Conservation (phyloP, 2,113 vertebrate species). For the Anser cygnoides region DNA sequence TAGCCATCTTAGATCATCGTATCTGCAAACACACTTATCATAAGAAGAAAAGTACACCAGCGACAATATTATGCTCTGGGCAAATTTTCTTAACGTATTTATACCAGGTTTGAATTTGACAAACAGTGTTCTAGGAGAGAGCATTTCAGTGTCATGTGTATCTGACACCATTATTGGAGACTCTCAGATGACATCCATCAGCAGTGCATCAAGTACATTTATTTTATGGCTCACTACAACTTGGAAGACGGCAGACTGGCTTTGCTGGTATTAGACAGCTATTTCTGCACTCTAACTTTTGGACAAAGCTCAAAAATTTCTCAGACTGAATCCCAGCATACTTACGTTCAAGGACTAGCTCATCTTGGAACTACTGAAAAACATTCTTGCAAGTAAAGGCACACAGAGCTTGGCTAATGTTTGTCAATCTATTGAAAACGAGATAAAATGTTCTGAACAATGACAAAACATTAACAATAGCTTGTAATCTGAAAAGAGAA, state of each 20-base stretch:
- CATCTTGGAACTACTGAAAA: conserved; percentile 15
- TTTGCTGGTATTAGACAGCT: not conserved
- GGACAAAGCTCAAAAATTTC: not conserved
- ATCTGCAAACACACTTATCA: not conserved
- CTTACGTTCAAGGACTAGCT: not conserved
- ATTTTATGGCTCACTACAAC: not conserved
- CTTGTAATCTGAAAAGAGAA: not conserved
- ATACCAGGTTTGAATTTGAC: not conserved
- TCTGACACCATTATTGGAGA: not conserved
- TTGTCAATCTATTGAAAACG: not conserved
- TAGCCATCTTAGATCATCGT: not conserved
- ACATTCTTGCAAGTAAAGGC: not conserved
- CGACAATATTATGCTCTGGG: not conserved
- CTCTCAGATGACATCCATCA: not conserved
- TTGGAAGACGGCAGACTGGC: not conserved
- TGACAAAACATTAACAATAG: not conserved
- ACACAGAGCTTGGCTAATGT: not conserved
- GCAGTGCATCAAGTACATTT: not conserved
- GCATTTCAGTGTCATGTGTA: not conserved
- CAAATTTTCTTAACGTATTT: not conserved
- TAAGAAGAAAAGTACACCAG: not conserved
- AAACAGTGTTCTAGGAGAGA: not conserved
- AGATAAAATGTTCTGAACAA: not conserved
- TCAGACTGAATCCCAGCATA: not conserved
- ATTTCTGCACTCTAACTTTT: not conserved